phyloP scores from a whole-genome alignment of 2,888 invertebrate genomes.

The Amaurobius ferox region DNA sequence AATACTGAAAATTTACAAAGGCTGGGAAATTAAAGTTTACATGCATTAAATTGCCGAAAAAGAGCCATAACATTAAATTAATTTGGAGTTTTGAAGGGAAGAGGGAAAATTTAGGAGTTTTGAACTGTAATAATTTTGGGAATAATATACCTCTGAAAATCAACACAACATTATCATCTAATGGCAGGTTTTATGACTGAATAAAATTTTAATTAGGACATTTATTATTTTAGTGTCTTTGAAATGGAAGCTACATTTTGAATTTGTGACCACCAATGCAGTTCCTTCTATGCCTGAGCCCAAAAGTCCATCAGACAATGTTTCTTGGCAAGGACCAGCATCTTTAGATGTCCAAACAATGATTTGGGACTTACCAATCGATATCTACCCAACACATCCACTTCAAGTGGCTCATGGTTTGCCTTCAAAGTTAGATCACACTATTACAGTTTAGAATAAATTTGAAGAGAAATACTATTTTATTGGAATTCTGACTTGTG shows the following conservation, averaged over 20 bases:
- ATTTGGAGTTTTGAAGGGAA: no score
- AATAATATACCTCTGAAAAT: no score
- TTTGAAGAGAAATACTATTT: background rate
- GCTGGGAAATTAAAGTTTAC: no score
- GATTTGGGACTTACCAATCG: slow-evolving; percentile 98
- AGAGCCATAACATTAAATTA: no score
- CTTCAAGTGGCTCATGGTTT: slow-evolving; percentile 74
- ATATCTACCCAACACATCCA: slow-evolving; percentile 93
- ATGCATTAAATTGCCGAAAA: no score
- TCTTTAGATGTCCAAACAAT: slow-evolving; percentile 96
- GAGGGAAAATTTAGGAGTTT: no score
- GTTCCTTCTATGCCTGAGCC: slow-evolving; percentile 77
- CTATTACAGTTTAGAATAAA: slow-evolving; percentile 56
- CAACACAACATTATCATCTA: no score
- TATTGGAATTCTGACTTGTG: background rate
- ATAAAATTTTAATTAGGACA: no score
- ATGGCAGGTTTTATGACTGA: no score
- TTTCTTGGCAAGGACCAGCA: slow-evolving; percentile 89
- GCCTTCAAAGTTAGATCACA: slow-evolving; percentile 63
- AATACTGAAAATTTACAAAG: no score
- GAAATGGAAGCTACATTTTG: slow-evolving; percentile 96
- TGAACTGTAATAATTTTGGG: no score
- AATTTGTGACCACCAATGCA: slow-evolving; percentile 90
- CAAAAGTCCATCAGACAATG: slow-evolving; percentile 80
- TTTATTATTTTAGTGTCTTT: slow-evolving; percentile 84